Base-by-base conservation (phyloP, 2,797 vertebrate genomes). In the Heliangelus exortis region DNA sequence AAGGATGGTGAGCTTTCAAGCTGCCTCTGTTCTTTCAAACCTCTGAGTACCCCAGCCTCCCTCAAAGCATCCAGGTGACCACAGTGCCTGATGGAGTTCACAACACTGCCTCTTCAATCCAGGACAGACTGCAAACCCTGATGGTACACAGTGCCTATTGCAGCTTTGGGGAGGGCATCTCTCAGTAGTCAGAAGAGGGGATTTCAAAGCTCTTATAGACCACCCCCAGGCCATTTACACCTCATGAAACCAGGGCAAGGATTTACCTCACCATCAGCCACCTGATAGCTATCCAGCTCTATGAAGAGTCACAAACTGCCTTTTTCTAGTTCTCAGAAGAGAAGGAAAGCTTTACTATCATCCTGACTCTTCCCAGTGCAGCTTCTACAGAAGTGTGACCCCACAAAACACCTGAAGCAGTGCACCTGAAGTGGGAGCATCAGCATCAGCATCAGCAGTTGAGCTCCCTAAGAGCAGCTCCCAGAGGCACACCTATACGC, bases 281-380 rank as follows among this genome's bases (percentile, higher is more conserved):
- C 50, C 2, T 2, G 20, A 43, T 13, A 75, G 39, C 54, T 0
- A 0, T 7, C 41, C 31, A 36, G 6, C 33, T 77, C 61, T 61
- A 82, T 25, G 61, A 29, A 77, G 0, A 1, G 10, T 33, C n/a
- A 50, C 6, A 45, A 87, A 50, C 15, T 39, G 7, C 2, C 12
- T 53, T 78, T 77, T 72, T 75, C 12, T 45, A 55, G 28, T 41
- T 58, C 45, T 72, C 58, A 57, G 62, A 75, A 79, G 77, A 61
- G 45, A 45, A 39, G 62, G 17, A 94, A 78, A n/a, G 15, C 16
- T n/a, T 31, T 36, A 50, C 18, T 22, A 61, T 72, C 31, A 69
- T 28, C 6, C 12, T 50, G 47, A 21, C 2, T 36, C 5, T 62
- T 91, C 17, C 25, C 23, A 21, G 4, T 26, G n/a, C 79, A n/a